phyloP scores from a whole-genome alignment of 2,797 vertebrate genomes.

The Schizothorax lantsangensis region DNA sequence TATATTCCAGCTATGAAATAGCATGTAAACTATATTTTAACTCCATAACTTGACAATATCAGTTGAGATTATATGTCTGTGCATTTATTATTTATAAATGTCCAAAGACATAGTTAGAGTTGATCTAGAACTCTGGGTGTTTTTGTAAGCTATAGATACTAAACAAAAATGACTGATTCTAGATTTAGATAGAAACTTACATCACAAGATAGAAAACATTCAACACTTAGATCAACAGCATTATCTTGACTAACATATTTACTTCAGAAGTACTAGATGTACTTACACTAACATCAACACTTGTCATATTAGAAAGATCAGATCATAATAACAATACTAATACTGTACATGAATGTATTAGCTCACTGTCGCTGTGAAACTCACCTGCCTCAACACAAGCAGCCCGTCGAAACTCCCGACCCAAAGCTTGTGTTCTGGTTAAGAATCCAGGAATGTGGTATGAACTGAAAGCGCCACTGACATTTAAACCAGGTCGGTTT shows the following conservation, averaged over 20 bases:
- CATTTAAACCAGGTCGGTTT: slow-evolving; percentile 9
- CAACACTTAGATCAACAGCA: background rate
- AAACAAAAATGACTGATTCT: background rate
- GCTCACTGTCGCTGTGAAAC: background rate
- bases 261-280: background rate
- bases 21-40: background rate
- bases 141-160: background rate
- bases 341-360: background rate
- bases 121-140: background rate
- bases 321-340: too few species aligned
- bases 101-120: background rate
- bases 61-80: background rate
- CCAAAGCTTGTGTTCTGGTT: slow-evolving; percentile 4
- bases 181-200: background rate
- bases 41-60: background rate
- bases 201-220: background rate
- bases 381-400: slow-evolving; percentile 45
- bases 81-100: background rate
- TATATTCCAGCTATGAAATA: background rate
- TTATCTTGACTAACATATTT: too few species aligned
- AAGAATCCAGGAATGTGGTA: slow-evolving; percentile 37
- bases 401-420: slow-evolving; percentile 36
- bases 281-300: background rate
- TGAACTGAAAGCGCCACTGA: background rate
- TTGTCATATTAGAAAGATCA: background rate